Percentiles rank a stretch among this genome's conserved stretches.
Conservation (phyloP, 1,140 invertebrate species). For the Adoxophyes honmai region DNA sequence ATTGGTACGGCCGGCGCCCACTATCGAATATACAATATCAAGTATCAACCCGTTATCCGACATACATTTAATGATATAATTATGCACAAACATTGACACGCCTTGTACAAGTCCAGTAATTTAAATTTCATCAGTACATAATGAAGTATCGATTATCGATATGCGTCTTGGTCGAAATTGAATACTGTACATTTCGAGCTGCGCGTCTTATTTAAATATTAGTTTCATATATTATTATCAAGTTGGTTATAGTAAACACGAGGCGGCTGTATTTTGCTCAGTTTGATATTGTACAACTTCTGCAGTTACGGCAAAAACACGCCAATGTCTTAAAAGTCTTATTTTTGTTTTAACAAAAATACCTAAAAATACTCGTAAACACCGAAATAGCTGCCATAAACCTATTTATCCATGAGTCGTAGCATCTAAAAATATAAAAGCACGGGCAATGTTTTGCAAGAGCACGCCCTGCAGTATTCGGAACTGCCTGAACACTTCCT, state of each 20-base stretch:
- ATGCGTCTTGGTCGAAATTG: slow-evolving; percentile 25
- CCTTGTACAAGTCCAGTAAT: neutral
- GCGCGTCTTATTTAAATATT: no score
- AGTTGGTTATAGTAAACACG: no score
- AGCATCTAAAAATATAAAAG: slow-evolving; percentile 50
- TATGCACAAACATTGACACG: slow-evolving; percentile 37
- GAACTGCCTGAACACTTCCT: slow-evolving; percentile 44
- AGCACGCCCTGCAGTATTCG: slow-evolving; percentile 27
- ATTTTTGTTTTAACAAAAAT: slow-evolving; percentile 2
- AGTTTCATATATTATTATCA: no score
- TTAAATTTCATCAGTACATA: slow-evolving; percentile 18
- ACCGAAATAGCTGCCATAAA: slow-evolving; percentile 43
- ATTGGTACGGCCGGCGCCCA: slow-evolving; percentile 45
- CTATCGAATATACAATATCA: slow-evolving; percentile 50
- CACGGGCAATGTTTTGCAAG: slow-evolving; percentile 46
- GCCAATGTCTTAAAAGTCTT: neutral
- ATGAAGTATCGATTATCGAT: slow-evolving; percentile 30
- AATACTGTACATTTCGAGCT: no score
- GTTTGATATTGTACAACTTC: no score
- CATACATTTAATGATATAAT: slow-evolving; percentile 36
- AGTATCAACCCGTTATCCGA: slow-evolving; percentile 48
- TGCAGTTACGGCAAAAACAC: no score
- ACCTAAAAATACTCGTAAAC: slow-evolving; percentile 31
- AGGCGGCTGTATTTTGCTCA: no score
- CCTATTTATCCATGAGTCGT: slow-evolving; percentile 46